Conservation (phyloP, 2,797 vertebrate genomes). For the Luscinia megarhynchos region DNA sequence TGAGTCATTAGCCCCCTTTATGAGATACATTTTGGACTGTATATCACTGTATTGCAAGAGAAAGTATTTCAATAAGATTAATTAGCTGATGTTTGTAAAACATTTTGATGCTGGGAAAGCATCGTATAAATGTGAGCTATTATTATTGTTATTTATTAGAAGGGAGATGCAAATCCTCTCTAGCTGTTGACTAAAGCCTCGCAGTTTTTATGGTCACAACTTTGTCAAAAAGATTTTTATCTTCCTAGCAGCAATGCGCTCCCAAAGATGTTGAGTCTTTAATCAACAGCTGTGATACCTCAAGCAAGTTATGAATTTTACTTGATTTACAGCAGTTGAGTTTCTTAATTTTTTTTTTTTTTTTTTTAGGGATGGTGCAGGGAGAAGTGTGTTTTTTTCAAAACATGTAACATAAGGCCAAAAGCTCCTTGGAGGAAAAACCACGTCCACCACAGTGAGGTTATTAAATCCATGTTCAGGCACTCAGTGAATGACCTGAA, state of each 20-base stretch:
- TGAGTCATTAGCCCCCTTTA: constrained; percentile 67
- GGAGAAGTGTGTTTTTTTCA: not conserved
- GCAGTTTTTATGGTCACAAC: constrained; percentile 74
- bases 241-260: constrained; percentile 69
- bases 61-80: constrained; percentile 64
- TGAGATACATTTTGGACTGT: constrained; percentile 50
- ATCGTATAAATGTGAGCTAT: constrained; percentile 29
- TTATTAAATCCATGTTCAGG: not conserved
- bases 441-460: not conserved
- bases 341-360: constrained; percentile 22
- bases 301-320: constrained; percentile 79
- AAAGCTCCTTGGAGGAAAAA: constrained; percentile 9
- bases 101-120: constrained; percentile 48
- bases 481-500: not conserved
- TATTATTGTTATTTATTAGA: constrained; percentile 69
- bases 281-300: constrained; percentile 81
- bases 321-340: constrained; percentile 74
- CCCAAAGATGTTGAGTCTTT: constrained; percentile 74
- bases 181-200: constrained; percentile 71
- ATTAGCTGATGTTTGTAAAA: constrained; percentile 48
- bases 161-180: constrained; percentile 69
- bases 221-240: constrained; percentile 77
- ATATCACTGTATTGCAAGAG: constrained; percentile 26
- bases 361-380: constrained; percentile 6
- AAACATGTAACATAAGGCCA: constrained; percentile 2